Evolutionary conservation across 1,140 invertebrate species (phyloP), one percentile per base, ranked within the genome.

Genomic region (Drosophila quadrilineata): DNA sequence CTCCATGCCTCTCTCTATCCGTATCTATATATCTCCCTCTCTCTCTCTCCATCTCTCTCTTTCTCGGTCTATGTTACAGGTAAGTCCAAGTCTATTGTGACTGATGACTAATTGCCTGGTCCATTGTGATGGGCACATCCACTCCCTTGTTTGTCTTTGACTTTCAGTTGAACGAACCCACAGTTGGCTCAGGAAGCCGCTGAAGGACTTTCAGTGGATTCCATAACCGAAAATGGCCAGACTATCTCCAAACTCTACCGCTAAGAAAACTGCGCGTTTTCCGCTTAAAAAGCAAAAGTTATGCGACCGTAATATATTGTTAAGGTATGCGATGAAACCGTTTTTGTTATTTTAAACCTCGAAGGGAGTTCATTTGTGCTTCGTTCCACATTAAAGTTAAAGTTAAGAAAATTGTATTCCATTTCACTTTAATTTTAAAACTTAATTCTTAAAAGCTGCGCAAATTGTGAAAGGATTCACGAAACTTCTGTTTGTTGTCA

Each of bases 101-200:
- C 31, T 35, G 60, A 49, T 69, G 68, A 75, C 77, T 82, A 76
- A 82, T 84, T 82, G 77, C 16, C 19, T 45, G 58, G 21, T 24
- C 60, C 54, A 29, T 58, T 67, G 57, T 60, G 38, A 53, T 14
- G 28, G 62, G 16, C 35, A 59, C 29, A 22, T 29, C 6, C 50
- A 6, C n/a, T 29, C 17, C 24, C 38, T 31, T 52, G 31, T 41
- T 57, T 64, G 56, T 38, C 38, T 46, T 60, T 58, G 22, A 6
- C 8, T 12, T 16, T 10, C 16, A 53, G 75, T 76, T 80, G 72
- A 72, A 76, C 41, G 75, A 76, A 66, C 57, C 43, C 24, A 12
- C 16, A 4, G n/a, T n/a, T n/a, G 35, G 19, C 26, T 4, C 36
- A 43, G 53, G n/a, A 54, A 49, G 36, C 22, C 26, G 45, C 40